These are phyloP conservation scores for Creontiades dilutus DNA, from an alignment of 2,888 invertebrate species.

Conservation along the genomic window DNA sequence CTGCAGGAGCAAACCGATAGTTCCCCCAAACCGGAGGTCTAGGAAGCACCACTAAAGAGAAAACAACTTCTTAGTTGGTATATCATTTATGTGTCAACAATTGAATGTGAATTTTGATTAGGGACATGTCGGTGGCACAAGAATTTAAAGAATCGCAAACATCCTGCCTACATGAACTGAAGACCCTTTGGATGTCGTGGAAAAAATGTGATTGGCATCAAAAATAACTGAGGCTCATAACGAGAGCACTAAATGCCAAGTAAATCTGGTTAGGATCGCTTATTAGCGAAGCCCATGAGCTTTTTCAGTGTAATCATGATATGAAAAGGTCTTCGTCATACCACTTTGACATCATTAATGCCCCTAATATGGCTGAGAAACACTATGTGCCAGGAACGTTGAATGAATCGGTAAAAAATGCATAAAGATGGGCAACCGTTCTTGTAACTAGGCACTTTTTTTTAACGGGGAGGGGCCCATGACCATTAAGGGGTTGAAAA, in stretches of 20 bases:
- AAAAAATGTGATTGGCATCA: neutral
- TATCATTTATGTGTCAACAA: too few species aligned
- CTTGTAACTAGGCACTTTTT: slow-evolving; percentile 7
- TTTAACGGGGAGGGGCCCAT: neutral
- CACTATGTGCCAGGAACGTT: neutral
- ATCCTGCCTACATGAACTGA: neutral
- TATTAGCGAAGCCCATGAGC: slow-evolving; percentile 15
- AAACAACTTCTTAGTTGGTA: too few species aligned
- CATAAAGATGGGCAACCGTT: slow-evolving; percentile 7
- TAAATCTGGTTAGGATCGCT: slow-evolving; percentile 29
- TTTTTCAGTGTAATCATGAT: neutral
- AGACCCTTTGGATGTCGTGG: neutral
- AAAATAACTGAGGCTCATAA: slow-evolving; percentile 9
- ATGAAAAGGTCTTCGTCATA: slow-evolving; percentile 22
- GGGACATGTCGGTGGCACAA: neutral
- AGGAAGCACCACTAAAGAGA: too few species aligned
- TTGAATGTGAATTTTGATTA: too few species aligned
- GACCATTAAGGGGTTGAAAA: slow-evolving; percentile 27
- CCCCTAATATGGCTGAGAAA: slow-evolving; percentile 11
- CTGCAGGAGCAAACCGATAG: too few species aligned
- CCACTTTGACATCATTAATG: neutral
- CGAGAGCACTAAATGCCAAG: slow-evolving; percentile 39
- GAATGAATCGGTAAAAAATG: slow-evolving; percentile 26
- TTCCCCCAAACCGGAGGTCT: too few species aligned
- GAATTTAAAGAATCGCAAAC: neutral